phyloP scores from a whole-genome alignment of 2,888 invertebrate genomes.

The Pyrocoelia pectoralis region DNA sequence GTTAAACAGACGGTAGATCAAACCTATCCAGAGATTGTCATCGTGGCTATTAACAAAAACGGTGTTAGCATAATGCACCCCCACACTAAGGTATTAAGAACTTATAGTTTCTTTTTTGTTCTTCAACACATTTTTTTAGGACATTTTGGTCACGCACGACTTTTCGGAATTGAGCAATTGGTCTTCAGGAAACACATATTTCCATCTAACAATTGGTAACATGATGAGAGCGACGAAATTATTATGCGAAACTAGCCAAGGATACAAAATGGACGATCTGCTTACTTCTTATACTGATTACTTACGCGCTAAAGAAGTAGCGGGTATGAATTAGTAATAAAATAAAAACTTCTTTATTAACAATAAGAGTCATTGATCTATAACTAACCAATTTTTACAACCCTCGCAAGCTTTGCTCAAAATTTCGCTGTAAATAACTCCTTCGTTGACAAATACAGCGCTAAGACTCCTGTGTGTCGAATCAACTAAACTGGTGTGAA shows the following conservation, averaged over 20 bases:
- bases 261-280: conserved; percentile 97
- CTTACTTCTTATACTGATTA: conserved; percentile 87
- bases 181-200: conserved; percentile 95
- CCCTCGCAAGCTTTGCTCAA: not conserved
- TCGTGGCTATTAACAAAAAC: conserved; percentile 89
- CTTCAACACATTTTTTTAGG: conserved; percentile 62
- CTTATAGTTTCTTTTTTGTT: conserved; percentile 37
- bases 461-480: not conserved
- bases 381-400: not conserved
- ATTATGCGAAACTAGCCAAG: conserved; percentile 89
- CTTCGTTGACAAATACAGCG: not conserved
- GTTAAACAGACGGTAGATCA: conserved; percentile 91
- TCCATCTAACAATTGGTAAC: conserved; percentile 95
- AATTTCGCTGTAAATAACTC: not conserved
- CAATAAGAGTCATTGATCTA: not conserved
- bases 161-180: conserved; percentile 92
- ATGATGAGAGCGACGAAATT: conserved; percentile 88
- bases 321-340: too few species aligned
- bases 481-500: not conserved
- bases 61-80: conserved; percentile 92
- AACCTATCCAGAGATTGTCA: conserved; percentile 83
- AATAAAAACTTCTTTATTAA: too few species aligned
- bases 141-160: conserved; percentile 82
- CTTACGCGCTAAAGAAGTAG: conserved; percentile 51
- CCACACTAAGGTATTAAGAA: conserved; percentile 83